Conservation (phyloP, 2,888 invertebrate species). For the Euclidia mi region DNA sequence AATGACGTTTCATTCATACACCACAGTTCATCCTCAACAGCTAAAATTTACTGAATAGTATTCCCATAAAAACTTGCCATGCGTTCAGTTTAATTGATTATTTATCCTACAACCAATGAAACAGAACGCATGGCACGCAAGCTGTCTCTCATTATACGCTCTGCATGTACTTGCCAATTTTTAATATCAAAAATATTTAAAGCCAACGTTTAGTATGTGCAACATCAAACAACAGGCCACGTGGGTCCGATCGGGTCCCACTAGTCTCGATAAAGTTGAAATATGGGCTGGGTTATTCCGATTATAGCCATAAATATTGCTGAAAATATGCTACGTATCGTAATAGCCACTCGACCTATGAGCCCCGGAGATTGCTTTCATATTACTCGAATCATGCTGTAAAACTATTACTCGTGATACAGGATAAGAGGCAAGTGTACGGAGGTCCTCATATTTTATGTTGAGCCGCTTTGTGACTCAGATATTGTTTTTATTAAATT, state of each 20-base stretch:
- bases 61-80: too few species aligned
- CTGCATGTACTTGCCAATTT: background rate
- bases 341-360: slow-evolving; percentile 54
- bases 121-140: too few species aligned
- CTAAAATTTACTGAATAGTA: too few species aligned
- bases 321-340: slow-evolving; percentile 67
- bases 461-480: slow-evolving; percentile 32
- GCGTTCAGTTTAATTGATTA: too few species aligned
- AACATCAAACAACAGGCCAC: slow-evolving; percentile 48
- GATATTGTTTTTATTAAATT: slow-evolving; percentile 32
- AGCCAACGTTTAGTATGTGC: slow-evolving; percentile 30
- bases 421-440: slow-evolving; percentile 7
- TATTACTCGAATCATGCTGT: slow-evolving; percentile 44
- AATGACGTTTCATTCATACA: too few species aligned
- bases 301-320: slow-evolving; percentile 74
- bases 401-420: slow-evolving; percentile 46
- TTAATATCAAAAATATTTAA: slow-evolving; percentile 7
- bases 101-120: too few species aligned
- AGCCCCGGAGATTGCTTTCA: slow-evolving; percentile 56
- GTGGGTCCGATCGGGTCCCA: slow-evolving; percentile 62
- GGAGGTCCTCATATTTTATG: slow-evolving; percentile 24
- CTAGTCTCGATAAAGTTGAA: slow-evolving; percentile 70
- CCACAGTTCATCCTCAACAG: too few species aligned
- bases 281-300: slow-evolving; percentile 65
- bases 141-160: too few species aligned